Conservation (phyloP, 1,140 invertebrate species). For the Polyergus mexicanus region DNA sequence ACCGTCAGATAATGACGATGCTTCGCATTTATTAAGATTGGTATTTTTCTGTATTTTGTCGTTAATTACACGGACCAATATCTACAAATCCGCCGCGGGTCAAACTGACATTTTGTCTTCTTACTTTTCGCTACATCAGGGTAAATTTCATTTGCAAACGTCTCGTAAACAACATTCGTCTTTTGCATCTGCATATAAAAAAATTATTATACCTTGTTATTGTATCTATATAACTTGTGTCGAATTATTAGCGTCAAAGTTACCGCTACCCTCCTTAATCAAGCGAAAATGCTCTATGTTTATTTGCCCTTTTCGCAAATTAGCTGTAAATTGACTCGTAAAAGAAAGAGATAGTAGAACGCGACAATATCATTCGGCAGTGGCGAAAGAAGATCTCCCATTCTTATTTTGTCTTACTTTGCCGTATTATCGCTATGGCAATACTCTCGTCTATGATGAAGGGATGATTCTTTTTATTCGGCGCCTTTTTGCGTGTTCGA, state of each 20-base stretch:
- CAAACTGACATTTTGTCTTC: not conserved
- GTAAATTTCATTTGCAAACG: not conserved
- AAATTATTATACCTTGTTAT: not conserved
- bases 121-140: not conserved
- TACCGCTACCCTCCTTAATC: slow-evolving; percentile 33
- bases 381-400: slow-evolving; percentile 4
- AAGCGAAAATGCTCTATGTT: slow-evolving; percentile 36
- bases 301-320: slow-evolving; percentile 11
- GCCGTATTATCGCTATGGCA: slow-evolving; percentile 15
- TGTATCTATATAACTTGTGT: too few species aligned
- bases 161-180: not conserved
- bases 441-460: slow-evolving; percentile 43
- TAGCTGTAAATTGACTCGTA: slow-evolving; percentile 62
- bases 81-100: not conserved
- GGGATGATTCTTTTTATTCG: slow-evolving; percentile 47
- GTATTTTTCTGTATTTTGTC: slow-evolving; percentile 16
- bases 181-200: not conserved
- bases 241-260: slow-evolving; percentile 35
- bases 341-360: slow-evolving; percentile 35
- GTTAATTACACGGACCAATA: slow-evolving; percentile 31
- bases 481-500: slow-evolving; percentile 42
- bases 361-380: slow-evolving; percentile 64
- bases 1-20: slow-evolving; percentile 33
- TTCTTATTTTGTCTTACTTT: slow-evolving; percentile 39
- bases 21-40: slow-evolving; percentile 53